A percentile compares a stretch with the other conserved stretches of the same genome.
Evolutionary conservation across 2,888 invertebrate genomes (phyloP).

Genomic region (Patella depressa): DNA sequence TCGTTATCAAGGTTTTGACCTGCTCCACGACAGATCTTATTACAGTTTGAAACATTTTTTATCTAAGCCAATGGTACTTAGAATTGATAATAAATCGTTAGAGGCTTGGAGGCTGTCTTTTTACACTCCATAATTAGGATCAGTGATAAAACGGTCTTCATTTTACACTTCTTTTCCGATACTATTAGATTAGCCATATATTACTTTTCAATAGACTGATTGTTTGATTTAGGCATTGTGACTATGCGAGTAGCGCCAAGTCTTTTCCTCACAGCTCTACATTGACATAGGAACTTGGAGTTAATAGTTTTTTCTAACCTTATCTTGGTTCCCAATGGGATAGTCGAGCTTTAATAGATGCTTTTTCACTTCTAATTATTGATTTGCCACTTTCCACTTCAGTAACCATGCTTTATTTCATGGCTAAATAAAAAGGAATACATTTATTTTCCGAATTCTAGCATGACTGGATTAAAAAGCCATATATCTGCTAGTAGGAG

Average conservation of each 20-base stretch:
- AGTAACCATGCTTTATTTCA: slow-evolving; percentile 1
- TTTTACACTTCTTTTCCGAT: slow-evolving; percentile 4
- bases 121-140: neutral
- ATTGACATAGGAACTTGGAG: neutral
- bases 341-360: neutral
- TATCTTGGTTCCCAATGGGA: neutral
- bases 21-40: neutral
- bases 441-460: neutral
- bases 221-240: slow-evolving; percentile 8
- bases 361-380: slow-evolving; percentile 1
- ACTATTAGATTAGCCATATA: neutral
- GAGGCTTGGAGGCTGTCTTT: neutral
- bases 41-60: neutral
- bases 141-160: neutral
- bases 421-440: neutral
- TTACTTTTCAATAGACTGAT: slow-evolving; percentile 10
- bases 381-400: neutral
- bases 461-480: slow-evolving; percentile 1
- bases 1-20: neutral
- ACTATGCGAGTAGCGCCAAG: neutral
- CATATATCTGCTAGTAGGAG: neutral
- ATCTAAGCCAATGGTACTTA: neutral
- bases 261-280: neutral
- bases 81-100: slow-evolving; percentile 6
- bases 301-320: neutral